Percentiles rank a stretch among this genome's conserved stretches.
phyloP scores from a whole-genome alignment of 2,888 invertebrate genomes.

The Ditylenchus weischeri region DNA sequence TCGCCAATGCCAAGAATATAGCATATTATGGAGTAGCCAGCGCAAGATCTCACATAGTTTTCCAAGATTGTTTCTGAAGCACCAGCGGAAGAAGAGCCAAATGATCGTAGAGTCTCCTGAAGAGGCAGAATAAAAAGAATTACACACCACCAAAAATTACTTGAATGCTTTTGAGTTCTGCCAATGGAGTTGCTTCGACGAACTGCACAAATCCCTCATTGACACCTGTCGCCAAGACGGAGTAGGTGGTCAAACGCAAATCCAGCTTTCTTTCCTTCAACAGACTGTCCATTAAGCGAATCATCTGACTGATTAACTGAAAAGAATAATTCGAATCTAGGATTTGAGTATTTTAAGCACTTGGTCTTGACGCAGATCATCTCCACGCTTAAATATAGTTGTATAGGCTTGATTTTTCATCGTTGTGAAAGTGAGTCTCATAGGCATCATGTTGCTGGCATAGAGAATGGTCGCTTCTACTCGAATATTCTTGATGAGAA shows the following conservation, averaged over 20 bases:
- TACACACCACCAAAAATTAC: background rate
- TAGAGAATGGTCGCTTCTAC: constrained; percentile 22
- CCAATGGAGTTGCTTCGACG: constrained; percentile 67
- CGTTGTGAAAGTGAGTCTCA: constrained; percentile 18
- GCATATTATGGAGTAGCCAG: constrained; percentile 96
- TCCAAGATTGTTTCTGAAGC: constrained; percentile 92
- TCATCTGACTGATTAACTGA: constrained; percentile 70
- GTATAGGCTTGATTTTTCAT: constrained; percentile 10
- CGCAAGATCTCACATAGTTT: constrained; percentile 73
- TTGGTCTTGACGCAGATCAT: constrained; percentile 27
- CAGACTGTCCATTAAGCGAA: constrained; percentile 90
- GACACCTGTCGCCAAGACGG: constrained; percentile 88
- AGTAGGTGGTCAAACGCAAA: constrained; percentile 88
- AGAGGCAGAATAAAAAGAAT: background rate
- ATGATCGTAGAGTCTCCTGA: background rate
- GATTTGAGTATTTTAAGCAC: constrained; percentile 63
- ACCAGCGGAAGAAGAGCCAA: constrained; percentile 18
- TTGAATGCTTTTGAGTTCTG: constrained; percentile 27
- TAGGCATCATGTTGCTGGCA: constrained; percentile 17
- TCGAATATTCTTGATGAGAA: constrained; percentile 60
- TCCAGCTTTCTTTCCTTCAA: constrained; percentile 89
- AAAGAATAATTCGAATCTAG: constrained; percentile 8
- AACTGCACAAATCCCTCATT: constrained; percentile 94
- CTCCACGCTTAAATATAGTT: constrained; percentile 22
- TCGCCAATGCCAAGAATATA: constrained; percentile 81